These are phyloP conservation scores for Papilio polytes DNA, from an alignment of 1,140 invertebrate species.

Conservation along the genomic window DNA sequence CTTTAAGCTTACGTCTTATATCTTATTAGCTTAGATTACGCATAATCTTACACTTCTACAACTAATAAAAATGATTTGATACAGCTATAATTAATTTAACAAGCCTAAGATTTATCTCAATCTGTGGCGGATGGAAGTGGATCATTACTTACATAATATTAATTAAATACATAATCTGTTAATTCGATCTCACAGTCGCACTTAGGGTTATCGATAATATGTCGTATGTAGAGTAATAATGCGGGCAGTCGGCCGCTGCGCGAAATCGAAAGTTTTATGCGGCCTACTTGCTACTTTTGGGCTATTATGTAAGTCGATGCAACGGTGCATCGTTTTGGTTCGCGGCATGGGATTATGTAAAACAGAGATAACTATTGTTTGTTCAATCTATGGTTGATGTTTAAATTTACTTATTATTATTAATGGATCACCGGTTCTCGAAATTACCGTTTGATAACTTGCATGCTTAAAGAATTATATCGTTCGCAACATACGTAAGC, in stretches of 20 bases:
- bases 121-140: not conserved
- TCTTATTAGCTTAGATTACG: too few relatives aligned
- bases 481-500: not conserved
- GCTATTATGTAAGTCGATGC: slow-evolving; percentile 63
- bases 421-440: not conserved
- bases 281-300: slow-evolving; percentile 60
- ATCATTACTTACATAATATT: slow-evolving; percentile 26
- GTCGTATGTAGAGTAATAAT: slow-evolving; percentile 58
- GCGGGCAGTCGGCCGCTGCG: slow-evolving; percentile 55
- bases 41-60: too few relatives aligned
- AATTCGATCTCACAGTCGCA: slow-evolving; percentile 27
- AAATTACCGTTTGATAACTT: too few relatives aligned
- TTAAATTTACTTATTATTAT: not conserved
- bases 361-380: slow-evolving; percentile 18
- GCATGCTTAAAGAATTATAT: too few relatives aligned
- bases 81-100: not conserved
- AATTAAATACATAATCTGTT: slow-evolving; percentile 29
- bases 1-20: too few relatives aligned
- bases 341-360: slow-evolving; percentile 27
- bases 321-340: slow-evolving; percentile 57
- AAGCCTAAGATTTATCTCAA: not conserved
- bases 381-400: not conserved
- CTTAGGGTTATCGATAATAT: slow-evolving; percentile 42
- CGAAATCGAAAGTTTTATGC: slow-evolving; percentile 70
- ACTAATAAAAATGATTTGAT: not conserved